Percentiles rank a stretch among this genome's conserved stretches.
These are phyloP conservation scores for Fragum sueziense DNA, from an alignment of 2,888 invertebrate genomes.

Conservation along the genomic window DNA sequence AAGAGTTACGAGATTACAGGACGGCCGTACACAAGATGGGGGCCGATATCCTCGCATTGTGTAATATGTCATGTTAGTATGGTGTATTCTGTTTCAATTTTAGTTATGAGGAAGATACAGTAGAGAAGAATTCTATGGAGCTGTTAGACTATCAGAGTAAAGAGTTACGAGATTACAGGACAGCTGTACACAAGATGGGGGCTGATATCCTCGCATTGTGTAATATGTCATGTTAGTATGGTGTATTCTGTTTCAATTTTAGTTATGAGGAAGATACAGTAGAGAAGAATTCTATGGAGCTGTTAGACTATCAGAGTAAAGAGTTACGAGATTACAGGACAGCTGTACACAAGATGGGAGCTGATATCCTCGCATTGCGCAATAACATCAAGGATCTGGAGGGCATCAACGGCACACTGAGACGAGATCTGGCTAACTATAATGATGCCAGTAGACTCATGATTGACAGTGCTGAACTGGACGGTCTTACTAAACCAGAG, in stretches of 20 bases:
- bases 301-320: constrained; percentile 78
- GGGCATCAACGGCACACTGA: constrained; percentile 74
- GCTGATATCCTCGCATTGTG: constrained; percentile 77
- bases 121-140: constrained; percentile 68
- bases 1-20: constrained; percentile 78
- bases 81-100: neutral
- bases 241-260: neutral
- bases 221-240: too few relatives aligned
- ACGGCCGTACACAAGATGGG: constrained; percentile 80
- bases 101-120: constrained; percentile 46
- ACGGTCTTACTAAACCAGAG: constrained; percentile 77
- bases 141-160: constrained; percentile 78
- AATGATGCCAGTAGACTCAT: constrained; percentile 76
- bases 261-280: constrained; percentile 51
- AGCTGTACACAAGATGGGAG: constrained; percentile 80
- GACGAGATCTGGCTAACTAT: constrained; percentile 73
- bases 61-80: too few relatives aligned
- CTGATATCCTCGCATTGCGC: constrained; percentile 77
- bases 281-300: constrained; percentile 67
- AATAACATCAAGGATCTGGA: constrained; percentile 72
- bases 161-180: constrained; percentile 78
- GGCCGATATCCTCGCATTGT: constrained; percentile 76
- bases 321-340: constrained; percentile 78
- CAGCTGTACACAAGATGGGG: constrained; percentile 80
- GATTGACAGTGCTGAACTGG: constrained; percentile 77